Evolutionary conservation across 1,140 invertebrate species (phyloP), one percentile per base, ranked within the genome.

Genomic region (Drosophila tani): DNA sequence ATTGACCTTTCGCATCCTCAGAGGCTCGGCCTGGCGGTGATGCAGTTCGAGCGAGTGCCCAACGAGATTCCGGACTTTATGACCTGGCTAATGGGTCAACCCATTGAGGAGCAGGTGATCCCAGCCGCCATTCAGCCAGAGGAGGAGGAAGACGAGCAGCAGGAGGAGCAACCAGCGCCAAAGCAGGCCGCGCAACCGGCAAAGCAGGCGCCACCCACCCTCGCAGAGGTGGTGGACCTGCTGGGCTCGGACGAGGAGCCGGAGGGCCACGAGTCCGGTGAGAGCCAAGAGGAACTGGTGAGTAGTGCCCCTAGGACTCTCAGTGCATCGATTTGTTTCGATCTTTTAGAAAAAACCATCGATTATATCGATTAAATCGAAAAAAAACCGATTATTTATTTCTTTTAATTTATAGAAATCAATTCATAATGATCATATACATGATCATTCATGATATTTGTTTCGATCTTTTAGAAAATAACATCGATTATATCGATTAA

Each of bases 181-280:
- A 21, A 29, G 49, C 21, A 29, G 14, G n/a, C 32, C 21, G 15
- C 45, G 19, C 5, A 32, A 7, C 29, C 38, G 12, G 8, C 14
- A 12, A 12, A 19, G n/a, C 29, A 50, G 12, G n/a, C 14, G 4
- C 15, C n/a, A 5, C 11, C 3, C 2, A 4, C 24, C 2, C n/a
- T 77, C 7, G 71, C 64, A 15, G 59, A 46, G 11, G 73, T 87
- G 38, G 84, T 83, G 27, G 49, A 87, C 12, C 29, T 78, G n/a
- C 59, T 82, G 2, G 67, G 56, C n/a, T 82, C 79, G 4, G 79
- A 82, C 17, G 75, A 87, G 6, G 82, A 84, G n/a, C 17, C 51
- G 43, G 40, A 49, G 0, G 19, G 14, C 5, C 19, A 8, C 0
- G 75, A 70, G 24, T 1, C 2, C 12, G 8, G 32, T 7, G 50